Base-by-base conservation (phyloP, 1,140 invertebrate genomes). In the Solen grandis region DNA sequence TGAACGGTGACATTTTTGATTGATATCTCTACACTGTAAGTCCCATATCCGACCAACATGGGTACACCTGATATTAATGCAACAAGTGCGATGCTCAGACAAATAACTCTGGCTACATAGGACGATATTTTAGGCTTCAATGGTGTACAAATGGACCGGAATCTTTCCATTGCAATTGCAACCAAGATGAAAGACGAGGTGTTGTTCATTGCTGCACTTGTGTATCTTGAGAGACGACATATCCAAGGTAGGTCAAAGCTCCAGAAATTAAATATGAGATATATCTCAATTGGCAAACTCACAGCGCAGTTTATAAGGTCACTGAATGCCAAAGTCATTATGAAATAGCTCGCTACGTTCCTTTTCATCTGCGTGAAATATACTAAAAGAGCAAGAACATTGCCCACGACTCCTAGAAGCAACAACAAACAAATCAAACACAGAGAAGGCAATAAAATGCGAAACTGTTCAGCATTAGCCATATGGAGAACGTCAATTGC, bases 331-430 rank as follows among this genome's bases (percentile, higher is more conserved):
- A 78, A 46, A 29, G 75, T 78, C 0, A 78, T 78, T 22, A 78
- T 78, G 52, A 78, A 78, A 60, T 78, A 78, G 33, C 63, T 57
- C 0, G 75, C 75, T 29, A 65, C 60, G 41, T 50, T 78, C 36
- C 75, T 46, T 66, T 78, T 78, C 75, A 78, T 78, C 69, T 78
- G 68, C 27, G 63, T 78, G 35, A 66, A n/a, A 50, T 78, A 78
- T 35, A 78, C 75, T 35, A 78, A 22, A 22, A 78, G 16, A 0
- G 75, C 63, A 10, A 78, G 59, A n/a, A 66, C 31, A 50, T 78
- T 78, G 10, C 75, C 75, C 19, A 65, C 63, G 31, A 78, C 55
- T 54, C 75, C 75, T 27, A 78, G 35, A 19, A 55, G 22, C 31
- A 78, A 27, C 33, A 78, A 69, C 33, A 78, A 22, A 50, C 63